Conservation (phyloP, 1,140 invertebrate species). For the Centruroides vittatus region DNA sequence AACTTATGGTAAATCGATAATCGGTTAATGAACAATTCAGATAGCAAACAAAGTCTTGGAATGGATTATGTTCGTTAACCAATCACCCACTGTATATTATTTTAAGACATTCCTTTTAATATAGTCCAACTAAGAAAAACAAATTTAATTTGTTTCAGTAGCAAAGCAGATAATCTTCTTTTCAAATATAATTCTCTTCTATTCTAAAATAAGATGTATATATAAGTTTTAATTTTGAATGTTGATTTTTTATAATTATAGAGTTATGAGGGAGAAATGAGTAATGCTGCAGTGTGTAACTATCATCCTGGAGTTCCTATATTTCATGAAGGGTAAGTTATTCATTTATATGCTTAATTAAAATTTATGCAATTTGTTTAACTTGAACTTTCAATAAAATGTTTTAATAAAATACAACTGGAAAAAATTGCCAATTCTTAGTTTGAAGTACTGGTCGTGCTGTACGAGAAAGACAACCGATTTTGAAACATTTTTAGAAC, state of each 20-base stretch:
- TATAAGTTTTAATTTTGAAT: too few relatives aligned
- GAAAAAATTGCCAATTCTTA: slow-evolving; percentile 8
- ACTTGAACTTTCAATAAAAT: background rate
- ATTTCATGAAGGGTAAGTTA: slow-evolving; percentile 74
- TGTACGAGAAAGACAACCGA: slow-evolving; percentile 87
- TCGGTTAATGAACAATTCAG: too few relatives aligned
- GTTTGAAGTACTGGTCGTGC: slow-evolving; percentile 95
- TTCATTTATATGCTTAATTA: background rate
- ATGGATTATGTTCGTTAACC: too few relatives aligned
- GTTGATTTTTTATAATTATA: slow-evolving; percentile 20
- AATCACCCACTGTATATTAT: too few relatives aligned
- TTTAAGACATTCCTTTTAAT: too few relatives aligned
- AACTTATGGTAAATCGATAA: too few relatives aligned
- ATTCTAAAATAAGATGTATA: too few relatives aligned
- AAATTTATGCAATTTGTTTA: background rate
- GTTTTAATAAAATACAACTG: background rate
- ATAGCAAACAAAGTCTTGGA: too few relatives aligned
- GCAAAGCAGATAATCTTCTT: too few relatives aligned
- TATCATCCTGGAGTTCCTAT: slow-evolving; percentile 82
- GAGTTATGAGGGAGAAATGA: slow-evolving; percentile 51
- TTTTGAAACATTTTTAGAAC: slow-evolving; percentile 78
- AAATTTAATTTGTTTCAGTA: too few relatives aligned
- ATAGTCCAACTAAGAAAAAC: too few relatives aligned
- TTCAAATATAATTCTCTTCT: too few relatives aligned
- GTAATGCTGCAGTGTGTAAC: slow-evolving; percentile 49